These are phyloP conservation scores for Drosophila conformis DNA, from an alignment of 2,888 invertebrate genomes.

Conservation along the genomic window DNA sequence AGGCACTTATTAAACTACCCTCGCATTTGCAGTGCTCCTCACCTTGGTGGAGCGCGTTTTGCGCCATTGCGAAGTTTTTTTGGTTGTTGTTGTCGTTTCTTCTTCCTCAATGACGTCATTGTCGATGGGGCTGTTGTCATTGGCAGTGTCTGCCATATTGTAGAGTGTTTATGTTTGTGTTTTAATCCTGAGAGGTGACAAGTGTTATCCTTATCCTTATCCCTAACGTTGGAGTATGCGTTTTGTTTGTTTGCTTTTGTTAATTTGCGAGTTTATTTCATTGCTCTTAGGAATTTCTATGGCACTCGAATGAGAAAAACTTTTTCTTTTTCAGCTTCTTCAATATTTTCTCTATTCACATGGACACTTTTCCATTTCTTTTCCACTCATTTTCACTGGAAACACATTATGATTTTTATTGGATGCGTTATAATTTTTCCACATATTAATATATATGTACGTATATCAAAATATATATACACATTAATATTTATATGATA, in stretches of 20 bases:
- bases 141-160: slow-evolving; percentile 76
- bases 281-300: slow-evolving; percentile 60
- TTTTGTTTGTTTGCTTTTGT: slow-evolving; percentile 34
- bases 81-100: slow-evolving; percentile 67
- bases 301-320: slow-evolving; percentile 40
- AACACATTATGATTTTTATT: slow-evolving; percentile 61
- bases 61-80: slow-evolving; percentile 79
- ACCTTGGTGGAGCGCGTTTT: slow-evolving; percentile 79
- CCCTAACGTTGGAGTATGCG: slow-evolving; percentile 31
- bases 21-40: slow-evolving; percentile 35
- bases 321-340: slow-evolving; percentile 32
- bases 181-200: slow-evolving; percentile 63
- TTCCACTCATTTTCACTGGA: slow-evolving; percentile 59
- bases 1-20: slow-evolving; percentile 21
- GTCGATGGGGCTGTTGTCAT: slow-evolving; percentile 61
- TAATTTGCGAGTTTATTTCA: slow-evolving; percentile 64
- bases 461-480: slow-evolving; percentile 8
- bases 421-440: slow-evolving; percentile 40
- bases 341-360: slow-evolving; percentile 52
- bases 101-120: slow-evolving; percentile 65
- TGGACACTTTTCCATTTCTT: slow-evolving; percentile 45
- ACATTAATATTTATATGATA: slow-evolving; percentile 18
- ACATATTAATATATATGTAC: slow-evolving; percentile 8
- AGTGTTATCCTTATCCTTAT: slow-evolving; percentile 57
- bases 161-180: slow-evolving; percentile 60